Evolutionary conservation across 2,888 invertebrate species (phyloP).

Genomic region (Scaptomyza tumidula): DNA sequence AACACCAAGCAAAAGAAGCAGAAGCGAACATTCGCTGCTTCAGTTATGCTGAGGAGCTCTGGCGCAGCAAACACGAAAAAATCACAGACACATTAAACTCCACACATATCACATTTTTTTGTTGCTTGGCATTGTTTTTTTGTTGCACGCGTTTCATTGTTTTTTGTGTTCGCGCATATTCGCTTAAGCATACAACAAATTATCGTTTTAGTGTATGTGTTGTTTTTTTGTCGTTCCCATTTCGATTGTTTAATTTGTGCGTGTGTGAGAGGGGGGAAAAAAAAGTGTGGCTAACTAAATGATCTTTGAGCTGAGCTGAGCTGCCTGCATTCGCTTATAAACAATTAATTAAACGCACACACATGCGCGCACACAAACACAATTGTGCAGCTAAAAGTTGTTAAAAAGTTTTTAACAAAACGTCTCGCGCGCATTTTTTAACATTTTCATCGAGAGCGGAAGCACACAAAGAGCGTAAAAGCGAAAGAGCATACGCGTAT

Average conservation of each 20-base stretch:
- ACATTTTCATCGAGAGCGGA: slow-evolving; percentile 66
- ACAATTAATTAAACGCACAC: slow-evolving; percentile 30
- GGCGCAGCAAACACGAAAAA: slow-evolving; percentile 82
- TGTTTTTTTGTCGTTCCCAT: slow-evolving; percentile 11
- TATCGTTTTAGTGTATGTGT: slow-evolving; percentile 7
- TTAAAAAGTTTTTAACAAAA: slow-evolving; percentile 56
- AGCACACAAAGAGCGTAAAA: slow-evolving; percentile 26
- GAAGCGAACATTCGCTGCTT: slow-evolving; percentile 59
- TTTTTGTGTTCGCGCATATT: slow-evolving; percentile 25
- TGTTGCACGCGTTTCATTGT: slow-evolving; percentile 56
- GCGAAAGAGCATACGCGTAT: slow-evolving; percentile 11
- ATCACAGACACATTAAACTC: slow-evolving; percentile 35
- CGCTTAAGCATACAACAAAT: slow-evolving; percentile 22
- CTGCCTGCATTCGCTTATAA: slow-evolving; percentile 27
- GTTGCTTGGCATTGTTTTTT: slow-evolving; percentile 65
- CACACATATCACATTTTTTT: slow-evolving; percentile 36
- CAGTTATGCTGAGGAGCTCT: slow-evolving; percentile 84
- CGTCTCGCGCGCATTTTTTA: slow-evolving; percentile 72
- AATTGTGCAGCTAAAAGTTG: slow-evolving; percentile 34
- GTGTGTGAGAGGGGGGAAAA: slow-evolving; percentile 19
- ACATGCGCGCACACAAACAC: slow-evolving; percentile 11
- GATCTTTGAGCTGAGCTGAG: slow-evolving; percentile 5
- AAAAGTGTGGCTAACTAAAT: slow-evolving; percentile 25
- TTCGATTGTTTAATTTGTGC: slow-evolving; percentile 29
- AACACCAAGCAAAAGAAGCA: slow-evolving; percentile 16